Evolutionary conservation across 2,888 invertebrate genomes (phyloP), one percentile per base, ranked within the genome.

Genomic region (Troides oblongomaculatus): DNA sequence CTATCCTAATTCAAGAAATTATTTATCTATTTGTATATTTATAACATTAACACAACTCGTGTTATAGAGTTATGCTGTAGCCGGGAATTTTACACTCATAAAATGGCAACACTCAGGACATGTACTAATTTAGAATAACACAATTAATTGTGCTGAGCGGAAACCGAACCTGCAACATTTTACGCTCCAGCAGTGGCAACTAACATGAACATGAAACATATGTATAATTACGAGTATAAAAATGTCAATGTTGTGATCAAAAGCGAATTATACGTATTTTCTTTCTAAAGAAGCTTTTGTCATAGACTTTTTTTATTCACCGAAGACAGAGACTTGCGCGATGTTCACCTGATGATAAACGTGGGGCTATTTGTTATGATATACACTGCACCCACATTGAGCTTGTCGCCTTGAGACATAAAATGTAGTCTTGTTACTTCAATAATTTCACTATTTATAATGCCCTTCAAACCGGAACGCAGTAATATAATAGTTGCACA

Each of bases 61-160:
- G 46, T 46, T 46, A 46, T 12, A 53, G 53, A n/a, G 6, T n/a
- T 53, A 53, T 18, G n/a, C 6, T 4, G 53, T 53, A 7, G 53
- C 53, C 18, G 18, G 53, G 53, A 53, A 53, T n/a, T 53, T n/a
- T n/a, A 53, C 8, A n/a, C n/a, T 53, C 50, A 62, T 36, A 30
- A 25, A 36, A 50, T 53, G 53, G n/a, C 53, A 53, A n/a, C 53
- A 53, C 53, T n/a, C 53, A n/a, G n/a, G 53, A 53, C 53, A 18
- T n/a, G n/a, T 53, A 53, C 53, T 53, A 53, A 53, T 53, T 53
- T 53, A 53, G 53, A 53, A 53, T 53, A 53, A n/a, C 53, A 53
- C 53, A 53, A 53, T 53, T n/a, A 53, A 53, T 53, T 53, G 18
- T 53, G 53, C n/a, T 18, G n/a, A 53, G 53, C 18, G 53, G 53